Percentiles rank a stretch among this genome's conserved stretches.
phyloP scores from a whole-genome alignment of 2,888 invertebrate genomes.

The Cheilosia vulpina region DNA sequence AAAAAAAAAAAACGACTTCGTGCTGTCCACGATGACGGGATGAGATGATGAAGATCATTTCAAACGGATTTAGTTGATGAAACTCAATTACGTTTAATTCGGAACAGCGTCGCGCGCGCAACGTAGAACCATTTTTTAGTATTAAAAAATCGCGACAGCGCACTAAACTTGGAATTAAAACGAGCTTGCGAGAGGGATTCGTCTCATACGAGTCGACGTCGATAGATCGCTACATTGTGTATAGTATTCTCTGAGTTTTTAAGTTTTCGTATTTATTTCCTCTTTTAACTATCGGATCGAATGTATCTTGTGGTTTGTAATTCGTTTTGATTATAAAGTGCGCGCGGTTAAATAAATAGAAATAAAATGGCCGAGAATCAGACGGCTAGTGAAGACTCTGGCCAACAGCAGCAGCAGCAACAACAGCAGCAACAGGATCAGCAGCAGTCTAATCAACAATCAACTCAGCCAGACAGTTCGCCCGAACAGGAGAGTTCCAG shows the following conservation, averaged over 20 bases:
- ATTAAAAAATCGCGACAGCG: constrained; percentile 53
- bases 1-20: constrained; percentile 28
- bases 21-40: constrained; percentile 63
- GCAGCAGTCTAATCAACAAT: constrained; percentile 76
- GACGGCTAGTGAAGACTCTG: constrained; percentile 83
- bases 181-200: constrained; percentile 21
- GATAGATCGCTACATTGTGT: constrained; percentile 21
- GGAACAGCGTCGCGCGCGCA: constrained; percentile 62
- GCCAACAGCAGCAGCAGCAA: constrained; percentile 81
- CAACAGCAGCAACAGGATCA: constrained; percentile 79
- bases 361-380: constrained; percentile 83
- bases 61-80: constrained; percentile 77
- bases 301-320: constrained; percentile 44
- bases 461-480: constrained; percentile 73
- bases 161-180: constrained; percentile 41
- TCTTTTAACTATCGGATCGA: constrained; percentile 29
- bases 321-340: constrained; percentile 6
- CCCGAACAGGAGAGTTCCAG: constrained; percentile 76
- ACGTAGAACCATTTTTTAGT: constrained; percentile 31
- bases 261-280: neutral
- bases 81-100: constrained; percentile 79
- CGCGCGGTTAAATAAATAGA: constrained; percentile 13
- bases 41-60: constrained; percentile 70
- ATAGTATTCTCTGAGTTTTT: constrained; percentile 12
- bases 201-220: constrained; percentile 22